Conservation (phyloP, 2,113 vertebrate species). For the Montifringilla adamsi region DNA sequence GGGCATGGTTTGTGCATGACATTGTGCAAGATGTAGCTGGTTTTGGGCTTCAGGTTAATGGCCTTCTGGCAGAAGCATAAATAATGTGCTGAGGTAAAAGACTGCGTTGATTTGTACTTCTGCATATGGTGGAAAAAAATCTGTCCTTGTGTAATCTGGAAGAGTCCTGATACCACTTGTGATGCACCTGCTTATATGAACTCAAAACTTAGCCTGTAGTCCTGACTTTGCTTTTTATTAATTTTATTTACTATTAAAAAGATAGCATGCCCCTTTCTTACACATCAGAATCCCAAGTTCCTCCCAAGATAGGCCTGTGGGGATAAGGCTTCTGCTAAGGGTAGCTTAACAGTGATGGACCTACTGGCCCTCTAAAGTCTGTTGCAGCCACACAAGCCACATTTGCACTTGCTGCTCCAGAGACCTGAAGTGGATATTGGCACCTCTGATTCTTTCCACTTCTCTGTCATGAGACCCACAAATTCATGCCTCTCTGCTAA, state of each 20-base stretch:
- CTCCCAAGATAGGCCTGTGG: neutral
- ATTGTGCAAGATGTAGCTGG: neutral
- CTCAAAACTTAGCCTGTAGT: neutral
- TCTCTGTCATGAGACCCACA: neutral
- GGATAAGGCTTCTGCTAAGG: neutral
- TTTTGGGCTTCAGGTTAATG: conserved; percentile 17
- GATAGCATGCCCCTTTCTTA: neutral
- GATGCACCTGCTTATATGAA: neutral
- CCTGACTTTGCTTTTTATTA: neutral
- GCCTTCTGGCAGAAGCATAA: neutral
- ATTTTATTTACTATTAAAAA: neutral
- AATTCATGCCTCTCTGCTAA: neutral
- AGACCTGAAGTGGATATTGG: neutral
- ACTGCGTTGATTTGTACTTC: neutral
- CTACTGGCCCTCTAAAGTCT: neutral
- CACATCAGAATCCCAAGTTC: neutral
- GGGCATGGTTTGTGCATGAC: neutral
- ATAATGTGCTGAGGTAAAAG: neutral
- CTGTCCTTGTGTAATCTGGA: neutral
- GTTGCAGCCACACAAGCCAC: neutral
- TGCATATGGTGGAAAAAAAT: neutral
- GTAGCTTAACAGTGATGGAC: neutral
- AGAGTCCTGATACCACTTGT: neutral
- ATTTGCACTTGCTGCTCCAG: neutral
- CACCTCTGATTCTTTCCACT: neutral